Percentiles rank a stretch among this genome's conserved stretches.
These are phyloP conservation scores for Cyanoramphus novaezelandiae DNA, from an alignment of 2,113 vertebrate species.

Conservation along the genomic window DNA sequence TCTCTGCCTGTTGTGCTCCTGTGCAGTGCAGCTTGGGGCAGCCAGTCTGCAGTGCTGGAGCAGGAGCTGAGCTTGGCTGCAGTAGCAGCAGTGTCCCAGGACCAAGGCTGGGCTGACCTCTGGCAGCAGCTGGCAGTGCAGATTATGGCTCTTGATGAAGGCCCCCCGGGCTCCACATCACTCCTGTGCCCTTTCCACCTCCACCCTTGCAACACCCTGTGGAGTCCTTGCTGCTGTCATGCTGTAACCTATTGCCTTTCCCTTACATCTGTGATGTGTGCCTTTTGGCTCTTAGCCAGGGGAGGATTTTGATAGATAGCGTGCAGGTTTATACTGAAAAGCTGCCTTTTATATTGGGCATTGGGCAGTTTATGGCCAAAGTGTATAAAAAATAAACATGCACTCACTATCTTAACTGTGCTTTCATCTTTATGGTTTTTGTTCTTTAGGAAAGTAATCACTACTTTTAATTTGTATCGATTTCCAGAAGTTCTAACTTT, in stretches of 20 bases:
- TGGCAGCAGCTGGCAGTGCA: neutral
- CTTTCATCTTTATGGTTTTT: neutral
- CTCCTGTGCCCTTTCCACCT: neutral
- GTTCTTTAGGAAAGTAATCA: neutral
- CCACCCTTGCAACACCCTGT: fast-evolving
- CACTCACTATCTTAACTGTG: neutral
- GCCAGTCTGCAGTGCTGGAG: fast-evolving
- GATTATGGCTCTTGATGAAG: neutral
- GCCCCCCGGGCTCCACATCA: fast-evolving
- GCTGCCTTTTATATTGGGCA: neutral
- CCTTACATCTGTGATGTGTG: fast-evolving
- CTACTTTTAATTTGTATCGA: neutral
- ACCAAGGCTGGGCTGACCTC: neutral
- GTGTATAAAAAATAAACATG: neutral
- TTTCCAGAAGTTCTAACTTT: neutral
- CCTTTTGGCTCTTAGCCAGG: neutral
- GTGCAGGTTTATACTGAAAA: neutral
- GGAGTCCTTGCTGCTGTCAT: fast-evolving
- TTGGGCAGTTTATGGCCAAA: neutral
- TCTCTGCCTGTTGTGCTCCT: fast-evolving
- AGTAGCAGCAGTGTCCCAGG: neutral
- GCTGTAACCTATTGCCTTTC: neutral
- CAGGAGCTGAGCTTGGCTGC: neutral
- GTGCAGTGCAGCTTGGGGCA: fast-evolving
- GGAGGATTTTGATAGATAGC: neutral